Evolutionary conservation across 1,140 invertebrate genomes (phyloP), one percentile per base, ranked within the genome.

Genomic region (Musca domestica): DNA sequence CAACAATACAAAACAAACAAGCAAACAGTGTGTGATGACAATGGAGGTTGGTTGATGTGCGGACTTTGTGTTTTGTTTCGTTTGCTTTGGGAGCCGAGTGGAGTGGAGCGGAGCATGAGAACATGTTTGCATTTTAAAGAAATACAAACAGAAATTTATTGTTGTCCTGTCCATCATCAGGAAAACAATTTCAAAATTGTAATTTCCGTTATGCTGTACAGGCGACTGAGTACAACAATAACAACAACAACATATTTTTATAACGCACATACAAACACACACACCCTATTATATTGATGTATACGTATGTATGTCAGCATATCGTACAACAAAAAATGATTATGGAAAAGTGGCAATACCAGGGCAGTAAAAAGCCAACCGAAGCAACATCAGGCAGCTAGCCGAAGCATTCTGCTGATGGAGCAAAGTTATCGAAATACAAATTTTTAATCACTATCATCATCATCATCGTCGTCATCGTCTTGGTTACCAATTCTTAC

Each of bases 141-240:
- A 34, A 61, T 20, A 61, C 56, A 61, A 61, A 61, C 56, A 61
- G 17, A 61, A 61, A 61, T 61, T 61, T 61, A 61, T 61, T 61
- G 56, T 61, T 61, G 56, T 61, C 27, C 27, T 61, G 56, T 61
- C 56, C 56, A 61, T 61, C 56, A 61, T 61, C 56, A 61, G 56
- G 56, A 61, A 61, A 61, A 61, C 56, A 61, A 61, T 61, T 61
- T 61, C 27, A 61, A 61, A 61, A 61, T 61, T 61, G 56, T 61
- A 61, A 61, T 61, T 61, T 61, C 56, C 56, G 56, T 61, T 61
- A 34, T 61, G 56, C n/a, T 61, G 41, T 41, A 61, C 56, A 19
- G 56, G 34, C 56, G 56, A 61, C 2, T 61, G 56, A 27, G 34
- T 61, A 56, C 23, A 56, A 56, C 12, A n/a, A 56, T 56, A 56